Base-by-base conservation (phyloP, 2,113 vertebrate genomes). In the Rhinolophus sinicus region DNA sequence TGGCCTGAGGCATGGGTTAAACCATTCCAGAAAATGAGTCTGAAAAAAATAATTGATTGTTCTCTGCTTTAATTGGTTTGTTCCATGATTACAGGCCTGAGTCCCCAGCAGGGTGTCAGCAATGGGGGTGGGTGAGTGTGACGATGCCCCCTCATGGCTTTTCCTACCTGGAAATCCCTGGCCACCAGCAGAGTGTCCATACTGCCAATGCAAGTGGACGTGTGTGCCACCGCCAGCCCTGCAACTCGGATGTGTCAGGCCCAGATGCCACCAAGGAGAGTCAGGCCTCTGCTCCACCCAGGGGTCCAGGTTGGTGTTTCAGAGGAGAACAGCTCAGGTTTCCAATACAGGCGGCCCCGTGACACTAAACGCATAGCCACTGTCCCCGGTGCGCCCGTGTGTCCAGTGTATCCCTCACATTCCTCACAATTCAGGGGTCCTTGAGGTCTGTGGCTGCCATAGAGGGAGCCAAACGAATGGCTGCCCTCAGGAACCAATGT, bases 1-100 rank as follows among this genome's bases (percentile, higher is more conserved):
- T 75, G 93, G 26, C 69, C 90, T 88, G 35, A 40, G 81, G 56
- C 76, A 67, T 65, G 77, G 77, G 65, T 52, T 77, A 97, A 97
- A 19, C 69, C 1, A 0, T 40, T 93, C 50, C 35, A 93, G 81
- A 93, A 97, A 97, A 88, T 26, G 28, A 87, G 67, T 76, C 35
- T 88, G 62, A 88, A 78, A 85, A 44, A 64, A 84, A 18, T 35
- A n/a, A 38, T 56, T 90, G 28, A 19, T 86, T 77, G 35, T 86
- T 84, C 69, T 88, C 62, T 44, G 40, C 44, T 95, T 88, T 62
- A 62, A 95, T 91, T n/a, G 40, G 22, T 26, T 94, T 86, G 44
- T 60, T 44, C 50, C 83, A 1, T 64, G 5, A 35, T 82, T 35
- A 8, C 56, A 90, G 67, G n/a, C 33, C 73, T 69, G 44, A 67